A percentile compares a stretch with the other conserved stretches of the same genome.
Conservation (phyloP, 2,888 invertebrate genomes). For the Cephus runcator region DNA sequence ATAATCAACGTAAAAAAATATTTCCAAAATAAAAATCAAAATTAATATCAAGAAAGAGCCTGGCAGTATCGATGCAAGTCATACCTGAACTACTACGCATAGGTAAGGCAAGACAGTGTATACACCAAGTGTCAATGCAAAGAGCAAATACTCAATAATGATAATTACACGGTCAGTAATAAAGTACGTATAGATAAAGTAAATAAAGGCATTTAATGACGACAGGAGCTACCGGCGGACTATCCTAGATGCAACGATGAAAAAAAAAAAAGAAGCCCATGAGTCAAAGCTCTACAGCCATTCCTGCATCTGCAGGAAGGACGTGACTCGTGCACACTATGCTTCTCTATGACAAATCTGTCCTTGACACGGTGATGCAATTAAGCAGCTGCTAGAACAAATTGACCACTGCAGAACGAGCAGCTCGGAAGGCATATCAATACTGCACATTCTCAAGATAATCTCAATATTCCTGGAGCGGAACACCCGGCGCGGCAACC, state of each 20-base stretch:
- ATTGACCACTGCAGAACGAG: background rate
- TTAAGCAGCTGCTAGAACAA: slow-evolving; percentile 22
- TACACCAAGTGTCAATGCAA: background rate
- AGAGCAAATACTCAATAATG: background rate
- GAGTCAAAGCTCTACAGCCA: background rate
- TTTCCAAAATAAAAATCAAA: background rate
- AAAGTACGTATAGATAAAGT: background rate
- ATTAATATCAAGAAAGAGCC: background rate
- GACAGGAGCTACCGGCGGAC: background rate
- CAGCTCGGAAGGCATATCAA: background rate
- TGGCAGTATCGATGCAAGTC: background rate
- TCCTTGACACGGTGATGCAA: slow-evolving; percentile 46
- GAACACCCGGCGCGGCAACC: background rate
- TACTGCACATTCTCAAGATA: background rate
- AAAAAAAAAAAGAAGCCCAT: background rate
- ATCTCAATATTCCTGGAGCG: background rate
- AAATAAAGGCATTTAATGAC: background rate
- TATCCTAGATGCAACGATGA: background rate
- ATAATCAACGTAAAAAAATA: slow-evolving; percentile 22
- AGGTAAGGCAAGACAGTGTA: background rate
- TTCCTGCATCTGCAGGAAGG: background rate
- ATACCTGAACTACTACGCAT: background rate
- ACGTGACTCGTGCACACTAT: background rate
- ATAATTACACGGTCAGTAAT: background rate
- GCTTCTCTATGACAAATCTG: slow-evolving; percentile 33